Base-by-base conservation (phyloP, 37 sponge, comb jelly and placozoan species). In the Chondrilla cf. caribensis region DNA sequence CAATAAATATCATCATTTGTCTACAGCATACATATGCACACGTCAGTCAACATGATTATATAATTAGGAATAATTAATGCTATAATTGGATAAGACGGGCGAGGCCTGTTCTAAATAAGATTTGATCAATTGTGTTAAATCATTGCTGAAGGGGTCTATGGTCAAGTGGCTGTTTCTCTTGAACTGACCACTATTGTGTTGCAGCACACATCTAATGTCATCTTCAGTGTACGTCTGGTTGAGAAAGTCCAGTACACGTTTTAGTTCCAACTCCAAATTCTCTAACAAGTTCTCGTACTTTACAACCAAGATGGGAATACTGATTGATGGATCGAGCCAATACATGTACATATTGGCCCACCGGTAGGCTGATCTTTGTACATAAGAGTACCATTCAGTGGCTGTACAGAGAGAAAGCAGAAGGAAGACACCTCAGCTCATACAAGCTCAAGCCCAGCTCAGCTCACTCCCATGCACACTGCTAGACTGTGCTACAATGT, bases 381-480 rank as follows among this genome's bases (percentile, higher is more conserved):
- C 85, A 77, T 75, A 82, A 83, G 80, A 77, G 22, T 87, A 78
- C 92, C 92, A 91, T 60, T 85, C 81, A 24, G 82, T 85, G 85
- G 64, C 59, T 60, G 58, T 5, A 58, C 5, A 54, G 3, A 79
- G 17, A 42, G 2, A 62, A 78, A 22, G 65, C 26, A 78, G 38
- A 21, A 68, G 19, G 32, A 31, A 68, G n/a, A n/a, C n/a, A n/a
- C n/a, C n/a, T n/a, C n/a, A n/a, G 25, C 60, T 26, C 60, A 59
- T 26, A 59, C 60, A 59, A n/a, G 25, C 60, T 26, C 60, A 59
- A n/a, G 25, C 60, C 22, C 60, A 59, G 25, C 22, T 26, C 22
- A n/a, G 25, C 60, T 26, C 60, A 59, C 60, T 26, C 60, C 22
- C 60, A 59, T 26, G 25, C 60, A 59, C 60, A 59, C 60, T 26